These are phyloP conservation scores for Vidua macroura DNA, from an alignment of 2,113 vertebrate species.

Conservation along the genomic window DNA sequence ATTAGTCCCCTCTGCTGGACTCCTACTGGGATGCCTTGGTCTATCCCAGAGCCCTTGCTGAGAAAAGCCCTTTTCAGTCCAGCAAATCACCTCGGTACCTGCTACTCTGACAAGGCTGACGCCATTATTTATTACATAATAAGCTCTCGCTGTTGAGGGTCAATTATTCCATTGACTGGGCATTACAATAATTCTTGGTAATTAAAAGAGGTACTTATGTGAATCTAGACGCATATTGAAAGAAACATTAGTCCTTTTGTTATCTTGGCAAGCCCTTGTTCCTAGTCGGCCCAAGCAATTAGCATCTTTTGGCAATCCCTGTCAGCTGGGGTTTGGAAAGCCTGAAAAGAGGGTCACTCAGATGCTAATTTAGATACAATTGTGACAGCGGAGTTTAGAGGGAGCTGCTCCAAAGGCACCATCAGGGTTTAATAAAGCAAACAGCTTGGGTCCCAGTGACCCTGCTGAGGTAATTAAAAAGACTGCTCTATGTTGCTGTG, in stretches of 20 bases:
- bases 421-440: constrained; percentile 82
- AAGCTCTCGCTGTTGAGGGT: constrained; percentile 74
- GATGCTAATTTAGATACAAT: constrained; percentile 89
- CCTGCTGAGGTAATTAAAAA: constrained; percentile 80
- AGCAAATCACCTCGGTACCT: constrained; percentile 66
- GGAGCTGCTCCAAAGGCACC: constrained; percentile 69
- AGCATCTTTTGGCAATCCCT: constrained; percentile 80
- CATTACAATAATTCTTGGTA: constrained; percentile 81
- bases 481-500: constrained; percentile 70
- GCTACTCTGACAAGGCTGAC: constrained; percentile 65
- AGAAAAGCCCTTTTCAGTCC: constrained; percentile 72
- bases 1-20: constrained; percentile 68
- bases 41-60: constrained; percentile 64
- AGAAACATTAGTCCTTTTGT: constrained; percentile 84
- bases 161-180: constrained; percentile 80
- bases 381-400: constrained; percentile 75
- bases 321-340: constrained; percentile 74
- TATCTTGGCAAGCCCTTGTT: constrained; percentile 73
- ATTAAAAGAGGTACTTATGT: constrained; percentile 81
- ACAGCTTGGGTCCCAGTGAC: constrained; percentile 78
- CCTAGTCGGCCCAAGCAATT: constrained; percentile 79
- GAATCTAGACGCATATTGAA: constrained; percentile 77
- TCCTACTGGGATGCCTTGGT: constrained; percentile 68
- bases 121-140: constrained; percentile 75
- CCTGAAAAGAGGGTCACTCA: constrained; percentile 75